Evolutionary conservation across 2,113 vertebrate species (phyloP), one percentile per base, ranked within the genome.

Genomic region (Clarias magur): DNA sequence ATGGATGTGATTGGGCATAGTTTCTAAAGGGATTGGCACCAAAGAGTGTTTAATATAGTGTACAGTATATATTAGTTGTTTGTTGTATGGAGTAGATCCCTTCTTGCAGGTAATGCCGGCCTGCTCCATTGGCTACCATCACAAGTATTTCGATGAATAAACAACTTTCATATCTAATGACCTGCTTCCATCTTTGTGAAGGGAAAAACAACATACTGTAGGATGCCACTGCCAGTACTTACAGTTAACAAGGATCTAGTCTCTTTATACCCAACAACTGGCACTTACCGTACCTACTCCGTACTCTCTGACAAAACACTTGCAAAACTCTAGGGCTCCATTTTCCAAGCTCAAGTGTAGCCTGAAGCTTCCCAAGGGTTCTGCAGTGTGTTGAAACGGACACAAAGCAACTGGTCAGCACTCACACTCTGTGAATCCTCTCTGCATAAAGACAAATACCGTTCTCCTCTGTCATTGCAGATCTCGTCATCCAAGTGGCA

Each of bases 401-500:
- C 79, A 53, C 70, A 21, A n/a, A 67, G 42, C 82, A n/a, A n/a
- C 25, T 67, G 65, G 30, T 19, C 48, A 38, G 23, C 6, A 30
- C 60, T 73, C 1, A 78, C 27, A 10, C 3, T 10, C 42, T 76
- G 0, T 65, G 62, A 76, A 75, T 73, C 83, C 75, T 80, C 42
- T n/a, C 23, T 42, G 16, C 80, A 82, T 82, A 63, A 78, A 80
- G 70, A 72, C 83, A 79, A 63, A 53, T 38, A 34, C 88, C 93
- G 19, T 93, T 93, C 91, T 89, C 91, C 91, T 27, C 80, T 89
- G 90, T 87, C 85, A 9, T 90, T 95, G 88, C 96, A 99, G 98
- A 97, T 93, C 95, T 97, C 86, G 65, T 98, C 87, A 95, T 94
- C 93, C 95, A 94, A 92, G 34, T 98, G 93, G 92, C 96, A 60